Percentiles rank a stretch among this genome's conserved stretches.
Evolutionary conservation across 2,113 vertebrate species (phyloP).

Genomic region (Bubo blakistoni): DNA sequence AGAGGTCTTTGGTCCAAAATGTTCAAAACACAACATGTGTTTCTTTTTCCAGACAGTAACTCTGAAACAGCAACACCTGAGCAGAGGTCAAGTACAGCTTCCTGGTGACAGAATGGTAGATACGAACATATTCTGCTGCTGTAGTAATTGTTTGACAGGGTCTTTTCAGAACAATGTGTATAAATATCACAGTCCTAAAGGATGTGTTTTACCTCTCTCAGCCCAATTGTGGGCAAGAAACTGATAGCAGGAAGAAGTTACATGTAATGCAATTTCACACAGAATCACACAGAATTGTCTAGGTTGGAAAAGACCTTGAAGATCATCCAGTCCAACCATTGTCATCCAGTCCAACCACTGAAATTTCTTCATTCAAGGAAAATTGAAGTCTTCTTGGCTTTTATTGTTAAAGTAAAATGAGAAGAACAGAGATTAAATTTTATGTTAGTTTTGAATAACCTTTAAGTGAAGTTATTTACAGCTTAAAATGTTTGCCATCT

Average conservation of each 20-base stretch:
- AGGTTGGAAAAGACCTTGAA: too few relatives aligned
- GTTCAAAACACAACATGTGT: not conserved
- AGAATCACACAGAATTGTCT: too few relatives aligned
- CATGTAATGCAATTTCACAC: not conserved
- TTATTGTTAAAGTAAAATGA: not conserved
- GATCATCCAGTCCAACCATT: too few relatives aligned
- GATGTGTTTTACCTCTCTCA: not conserved
- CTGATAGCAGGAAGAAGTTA: not conserved
- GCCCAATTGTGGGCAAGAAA: not conserved
- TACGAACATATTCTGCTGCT: not conserved
- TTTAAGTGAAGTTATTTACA: not conserved
- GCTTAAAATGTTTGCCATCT: accelerated
- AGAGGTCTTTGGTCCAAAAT: not conserved
- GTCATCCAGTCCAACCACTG: too few relatives aligned
- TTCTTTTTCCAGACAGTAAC: not conserved
- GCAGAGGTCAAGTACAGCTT: not conserved
- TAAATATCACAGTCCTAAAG: not conserved
- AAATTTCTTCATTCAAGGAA: not conserved
- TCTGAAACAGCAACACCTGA: not conserved
- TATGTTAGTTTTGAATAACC: not conserved
- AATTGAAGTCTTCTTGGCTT: not conserved
- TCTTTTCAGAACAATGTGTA: not conserved
- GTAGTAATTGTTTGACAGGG: not conserved
- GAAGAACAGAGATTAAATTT: not conserved
- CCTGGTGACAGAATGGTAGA: not conserved